These are phyloP conservation scores for Amphilophus citrinellus DNA, from an alignment of 2,113 vertebrate genomes.

Conservation along the genomic window DNA sequence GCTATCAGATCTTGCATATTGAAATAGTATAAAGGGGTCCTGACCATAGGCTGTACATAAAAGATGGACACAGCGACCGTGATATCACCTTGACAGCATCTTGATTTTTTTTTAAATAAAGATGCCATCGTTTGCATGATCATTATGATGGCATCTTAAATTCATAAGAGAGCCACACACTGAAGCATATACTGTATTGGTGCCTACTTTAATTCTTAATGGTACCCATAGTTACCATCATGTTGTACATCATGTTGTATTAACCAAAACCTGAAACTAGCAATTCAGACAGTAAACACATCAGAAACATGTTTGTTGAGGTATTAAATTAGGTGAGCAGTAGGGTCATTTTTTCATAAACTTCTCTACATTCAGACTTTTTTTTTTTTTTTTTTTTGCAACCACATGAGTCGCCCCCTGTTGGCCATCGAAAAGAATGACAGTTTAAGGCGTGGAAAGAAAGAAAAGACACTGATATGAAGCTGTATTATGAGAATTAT, in stretches of 20 bases:
- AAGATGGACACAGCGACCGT: neutral
- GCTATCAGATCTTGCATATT: neutral
- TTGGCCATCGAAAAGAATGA: neutral
- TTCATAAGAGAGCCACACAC: neutral
- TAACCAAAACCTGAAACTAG: neutral
- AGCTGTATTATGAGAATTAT: neutral
- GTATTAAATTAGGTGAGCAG: neutral
- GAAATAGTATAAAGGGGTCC: neutral
- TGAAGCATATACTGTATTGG: neutral
- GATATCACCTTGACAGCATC: neutral
- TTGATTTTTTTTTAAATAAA: neutral
- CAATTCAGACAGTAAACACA: neutral
- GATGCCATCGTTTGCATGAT: neutral
- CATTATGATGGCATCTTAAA: neutral
- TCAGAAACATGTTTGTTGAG: neutral
- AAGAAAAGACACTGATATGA: neutral
- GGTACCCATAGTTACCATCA: neutral
- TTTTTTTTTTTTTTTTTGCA: too few species aligned
- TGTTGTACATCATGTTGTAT: neutral
- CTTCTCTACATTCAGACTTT: too few species aligned
- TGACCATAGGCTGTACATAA: slow-evolving; percentile 5
- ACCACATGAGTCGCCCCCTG: neutral
- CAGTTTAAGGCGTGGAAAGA: neutral
- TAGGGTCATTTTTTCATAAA: neutral
- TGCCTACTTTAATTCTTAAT: neutral